phyloP scores from a whole-genome alignment of 2,888 invertebrate genomes.

The Drosophila atripex region DNA sequence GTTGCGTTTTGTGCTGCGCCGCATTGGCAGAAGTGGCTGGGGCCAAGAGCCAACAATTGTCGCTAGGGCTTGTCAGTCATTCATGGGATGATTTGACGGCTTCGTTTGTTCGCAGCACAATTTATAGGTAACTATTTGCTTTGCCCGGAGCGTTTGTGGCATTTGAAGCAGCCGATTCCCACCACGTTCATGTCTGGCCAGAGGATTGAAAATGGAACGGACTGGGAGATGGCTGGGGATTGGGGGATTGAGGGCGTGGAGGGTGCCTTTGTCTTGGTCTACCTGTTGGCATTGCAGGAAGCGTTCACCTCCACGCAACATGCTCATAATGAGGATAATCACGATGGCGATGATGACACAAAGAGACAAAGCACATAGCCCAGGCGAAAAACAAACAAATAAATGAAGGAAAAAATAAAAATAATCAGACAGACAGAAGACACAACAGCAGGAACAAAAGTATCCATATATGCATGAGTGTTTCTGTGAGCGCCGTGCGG shows the following conservation, averaged over 20 bases:
- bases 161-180: conserved; percentile 71
- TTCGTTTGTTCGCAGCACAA: conserved; percentile 56
- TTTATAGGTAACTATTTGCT: conserved; percentile 67
- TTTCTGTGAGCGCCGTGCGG: conserved; percentile 36
- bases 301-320: conserved; percentile 68
- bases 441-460: conserved; percentile 51
- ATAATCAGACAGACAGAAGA: conserved; percentile 51
- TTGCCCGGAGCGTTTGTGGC: conserved; percentile 51
- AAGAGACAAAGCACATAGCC: conserved; percentile 31
- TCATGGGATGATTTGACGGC: conserved; percentile 60
- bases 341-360: conserved; percentile 53
- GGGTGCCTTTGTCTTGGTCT: conserved; percentile 59
- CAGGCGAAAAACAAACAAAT: conserved; percentile 32
- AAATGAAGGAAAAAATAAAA: conserved; percentile 19
- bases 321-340: conserved; percentile 45
- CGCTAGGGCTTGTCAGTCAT: conserved; percentile 71
- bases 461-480: conserved; percentile 42
- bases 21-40: conserved; percentile 18
- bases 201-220: conserved; percentile 23
- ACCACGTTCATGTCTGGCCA: conserved; percentile 44
- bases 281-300: conserved; percentile 80
- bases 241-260: neutral
- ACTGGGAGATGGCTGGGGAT: neutral
- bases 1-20: neutral
- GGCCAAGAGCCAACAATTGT: conserved; percentile 63